Conservation (phyloP, 2,888 invertebrate genomes). For the Cephus runcator region DNA sequence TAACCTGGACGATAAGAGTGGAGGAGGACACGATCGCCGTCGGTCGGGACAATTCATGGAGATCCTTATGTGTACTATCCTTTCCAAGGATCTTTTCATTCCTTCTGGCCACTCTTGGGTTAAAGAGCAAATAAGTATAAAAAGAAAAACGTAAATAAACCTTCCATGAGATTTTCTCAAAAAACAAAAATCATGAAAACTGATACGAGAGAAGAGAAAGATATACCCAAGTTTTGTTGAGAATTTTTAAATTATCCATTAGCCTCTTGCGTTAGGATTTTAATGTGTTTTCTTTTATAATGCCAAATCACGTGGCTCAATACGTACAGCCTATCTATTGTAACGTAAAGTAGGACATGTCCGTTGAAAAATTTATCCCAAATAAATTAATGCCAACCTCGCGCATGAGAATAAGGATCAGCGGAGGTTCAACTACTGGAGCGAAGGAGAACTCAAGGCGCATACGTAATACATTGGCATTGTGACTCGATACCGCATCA, state of each 20-base stretch:
- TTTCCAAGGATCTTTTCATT: background rate
- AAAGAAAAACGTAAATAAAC: background rate
- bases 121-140: background rate
- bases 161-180: background rate
- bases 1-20: background rate
- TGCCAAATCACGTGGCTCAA: background rate
- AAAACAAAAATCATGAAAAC: background rate
- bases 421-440: background rate
- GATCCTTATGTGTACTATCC: background rate
- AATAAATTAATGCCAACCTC: background rate
- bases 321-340: background rate
- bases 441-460: background rate
- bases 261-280: too few species aligned
- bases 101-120: background rate
- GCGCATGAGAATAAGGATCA: background rate
- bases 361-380: background rate
- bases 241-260: background rate
- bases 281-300: background rate
- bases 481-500: background rate
- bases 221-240: background rate
- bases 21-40: background rate
- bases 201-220: background rate
- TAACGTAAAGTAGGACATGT: background rate
- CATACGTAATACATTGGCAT: background rate
- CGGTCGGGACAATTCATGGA: background rate